Evolutionary conservation across 1,140 invertebrate species (phyloP), one percentile per base, ranked within the genome.

Genomic region (Drosophila sp.): DNA sequence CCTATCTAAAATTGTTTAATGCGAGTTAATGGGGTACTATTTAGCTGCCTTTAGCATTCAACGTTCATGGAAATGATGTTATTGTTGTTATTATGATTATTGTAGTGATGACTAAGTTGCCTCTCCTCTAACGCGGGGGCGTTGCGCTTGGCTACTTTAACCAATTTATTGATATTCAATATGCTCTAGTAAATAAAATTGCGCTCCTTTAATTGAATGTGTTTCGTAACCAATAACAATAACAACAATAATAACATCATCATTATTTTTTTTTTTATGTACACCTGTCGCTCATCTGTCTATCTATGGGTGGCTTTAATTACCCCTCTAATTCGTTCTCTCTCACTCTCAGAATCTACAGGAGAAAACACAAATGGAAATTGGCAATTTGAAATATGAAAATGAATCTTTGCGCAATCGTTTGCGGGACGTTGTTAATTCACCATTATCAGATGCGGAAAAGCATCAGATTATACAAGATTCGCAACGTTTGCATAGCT

Each of bases 361-460:
- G 94, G 93, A 95, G 91, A 93, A 95, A 92, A 93, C 94, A 92
- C 92, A 93, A 92, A 63, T 93, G 92, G 93, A 96, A 93, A 92
- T 95, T 92, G 94, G 94, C 75, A 93, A 94, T 64, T 92, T 96
- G 50, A 93, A 94, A 70, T 95, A 96, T 91, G 96, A 97, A 93
- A 96, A 96, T 92, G 94, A 95, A 66, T 93, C 94, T 69, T 92
- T 97, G 79, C 93, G 95, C 60, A 95, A 95, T 85, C 93, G 95
- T 76, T 93, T 97, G 73, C 94, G 95, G 70, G 95, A 96, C 91
- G 95, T 96, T 57, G 95, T 95, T 44, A 95, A 96, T 92, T 96
- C 95, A 68, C 95, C 96, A 67, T 92, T 96, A 54, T 96, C 95
- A n/a, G 96, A 97, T 92, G 95, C 95, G 75, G 95, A 96, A 92